phyloP scores from a whole-genome alignment of 2,797 vertebrate genomes.

The Sylvia borin region DNA sequence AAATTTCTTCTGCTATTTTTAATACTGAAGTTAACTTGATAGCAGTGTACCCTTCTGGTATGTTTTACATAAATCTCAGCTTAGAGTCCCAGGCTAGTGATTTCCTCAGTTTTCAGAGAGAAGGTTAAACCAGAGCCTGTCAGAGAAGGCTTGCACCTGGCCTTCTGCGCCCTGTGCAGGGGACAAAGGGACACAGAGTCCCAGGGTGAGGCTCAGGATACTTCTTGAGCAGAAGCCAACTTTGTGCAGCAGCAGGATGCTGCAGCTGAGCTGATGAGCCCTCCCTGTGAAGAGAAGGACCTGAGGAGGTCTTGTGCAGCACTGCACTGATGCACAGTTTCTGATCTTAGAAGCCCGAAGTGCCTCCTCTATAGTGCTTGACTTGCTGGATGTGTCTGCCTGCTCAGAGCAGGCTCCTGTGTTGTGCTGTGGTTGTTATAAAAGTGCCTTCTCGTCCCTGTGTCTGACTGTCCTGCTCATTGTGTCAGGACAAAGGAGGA shows the following conservation, averaged over 20 bases:
- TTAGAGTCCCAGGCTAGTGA: background rate
- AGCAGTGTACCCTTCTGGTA: background rate
- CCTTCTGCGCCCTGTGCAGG: background rate
- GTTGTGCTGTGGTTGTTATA: accelerated
- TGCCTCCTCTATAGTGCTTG: accelerated
- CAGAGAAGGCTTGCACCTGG: background rate
- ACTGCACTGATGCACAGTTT: background rate
- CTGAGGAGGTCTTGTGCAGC: background rate
- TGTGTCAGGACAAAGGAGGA: background rate
- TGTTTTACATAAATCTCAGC: background rate
- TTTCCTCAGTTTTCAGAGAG: background rate
- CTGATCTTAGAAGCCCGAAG: background rate
- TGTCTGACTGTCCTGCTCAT: background rate
- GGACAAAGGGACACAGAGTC: background rate
- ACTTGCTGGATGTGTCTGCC: background rate
- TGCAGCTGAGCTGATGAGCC: background rate
- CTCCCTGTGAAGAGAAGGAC: background rate
- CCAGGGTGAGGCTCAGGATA: accelerated
- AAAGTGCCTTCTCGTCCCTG: background rate
- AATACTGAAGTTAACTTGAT: conserved; percentile 13
- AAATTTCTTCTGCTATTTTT: conserved; percentile 55
- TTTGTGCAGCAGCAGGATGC: background rate
- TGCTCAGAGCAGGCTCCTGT: background rate
- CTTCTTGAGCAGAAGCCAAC: background rate
- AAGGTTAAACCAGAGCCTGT: background rate